phyloP scores from a whole-genome alignment of 2,113 vertebrate species.

The Capra hircus region DNA sequence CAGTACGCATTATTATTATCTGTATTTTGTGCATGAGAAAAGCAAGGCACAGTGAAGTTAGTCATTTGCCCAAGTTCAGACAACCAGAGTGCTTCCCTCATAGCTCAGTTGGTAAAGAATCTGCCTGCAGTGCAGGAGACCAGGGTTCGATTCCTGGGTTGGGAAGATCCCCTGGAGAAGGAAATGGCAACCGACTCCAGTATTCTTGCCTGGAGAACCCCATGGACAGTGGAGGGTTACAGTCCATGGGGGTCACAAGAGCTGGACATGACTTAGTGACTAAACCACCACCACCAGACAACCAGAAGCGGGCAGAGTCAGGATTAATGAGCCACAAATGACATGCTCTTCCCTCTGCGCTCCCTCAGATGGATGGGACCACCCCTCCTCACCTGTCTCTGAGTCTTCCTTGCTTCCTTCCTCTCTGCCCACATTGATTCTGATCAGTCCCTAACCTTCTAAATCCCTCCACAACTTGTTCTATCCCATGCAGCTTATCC shows the following conservation, averaged over 20 bases:
- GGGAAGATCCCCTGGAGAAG: background rate
- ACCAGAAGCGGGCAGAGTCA: too few relatives aligned
- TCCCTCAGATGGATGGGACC: accelerated
- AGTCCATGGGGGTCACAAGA: background rate
- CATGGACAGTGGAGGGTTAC: background rate
- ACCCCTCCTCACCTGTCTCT: accelerated
- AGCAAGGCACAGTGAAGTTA: background rate
- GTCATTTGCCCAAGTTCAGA: background rate
- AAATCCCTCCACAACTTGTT: background rate
- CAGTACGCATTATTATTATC: too few relatives aligned
- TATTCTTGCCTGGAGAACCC: background rate
- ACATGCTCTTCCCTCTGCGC: too few relatives aligned
- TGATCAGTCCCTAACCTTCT: background rate
- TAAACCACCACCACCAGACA: background rate
- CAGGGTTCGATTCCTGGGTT: background rate
- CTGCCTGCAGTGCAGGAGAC: background rate
- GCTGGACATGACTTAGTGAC: background rate
- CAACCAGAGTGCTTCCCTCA: background rate
- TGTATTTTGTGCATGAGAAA: background rate
- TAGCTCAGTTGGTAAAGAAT: background rate
- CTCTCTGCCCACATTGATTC: background rate
- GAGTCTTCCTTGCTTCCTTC: background rate
- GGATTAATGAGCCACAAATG: background rate
- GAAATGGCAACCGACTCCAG: background rate
- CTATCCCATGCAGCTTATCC: accelerated